Percentiles rank a stretch among this genome's conserved stretches.
These are phyloP conservation scores for Nibea coibor DNA, from an alignment of 2,113 vertebrate genomes.

Conservation along the genomic window DNA sequence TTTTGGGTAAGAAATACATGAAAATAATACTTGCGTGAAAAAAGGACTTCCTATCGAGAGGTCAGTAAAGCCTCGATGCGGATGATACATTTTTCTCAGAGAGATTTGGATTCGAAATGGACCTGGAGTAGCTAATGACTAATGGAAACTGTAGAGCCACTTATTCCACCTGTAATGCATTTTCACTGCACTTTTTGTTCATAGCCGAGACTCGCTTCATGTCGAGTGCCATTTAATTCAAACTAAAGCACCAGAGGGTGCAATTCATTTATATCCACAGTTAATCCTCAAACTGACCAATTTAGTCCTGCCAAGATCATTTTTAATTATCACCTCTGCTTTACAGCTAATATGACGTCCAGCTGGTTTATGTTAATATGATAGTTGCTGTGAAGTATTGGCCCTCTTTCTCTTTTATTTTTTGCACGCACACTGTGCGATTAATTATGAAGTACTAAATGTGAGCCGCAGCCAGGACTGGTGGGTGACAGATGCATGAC, in stretches of 20 bases:
- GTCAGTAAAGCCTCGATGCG: too few species aligned
- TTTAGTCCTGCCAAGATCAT: constrained; percentile 71
- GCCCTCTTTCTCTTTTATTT: constrained; percentile 12
- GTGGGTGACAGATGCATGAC: constrained; percentile 77
- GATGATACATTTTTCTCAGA: constrained; percentile 62
- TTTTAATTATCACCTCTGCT: constrained; percentile 83
- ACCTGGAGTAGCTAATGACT: constrained; percentile 51
- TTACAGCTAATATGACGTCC: constrained; percentile 73
- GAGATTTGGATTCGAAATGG: constrained; percentile 60
- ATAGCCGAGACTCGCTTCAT: constrained; percentile 28
- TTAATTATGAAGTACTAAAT: constrained; percentile 77
- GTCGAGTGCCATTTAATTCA: constrained; percentile 70
- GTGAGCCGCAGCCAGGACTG: constrained; percentile 67
- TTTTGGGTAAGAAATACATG: too few species aligned
- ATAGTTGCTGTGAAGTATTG: constrained; percentile 44
- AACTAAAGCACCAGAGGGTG: constrained; percentile 62
- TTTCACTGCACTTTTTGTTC: constrained; percentile 64
- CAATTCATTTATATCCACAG: constrained; percentile 74
- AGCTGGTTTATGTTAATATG: constrained; percentile 76
- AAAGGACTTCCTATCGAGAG: too few species aligned
- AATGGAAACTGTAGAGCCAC: constrained; percentile 69
- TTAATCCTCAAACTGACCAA: constrained; percentile 80
- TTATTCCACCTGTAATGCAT: constrained; percentile 63
- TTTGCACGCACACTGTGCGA: constrained; percentile 51
- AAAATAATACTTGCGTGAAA: too few species aligned